Percentiles rank a stretch among this genome's conserved stretches.
phyloP scores from a whole-genome alignment of 2,888 invertebrate genomes.

The Spodoptera picta region DNA sequence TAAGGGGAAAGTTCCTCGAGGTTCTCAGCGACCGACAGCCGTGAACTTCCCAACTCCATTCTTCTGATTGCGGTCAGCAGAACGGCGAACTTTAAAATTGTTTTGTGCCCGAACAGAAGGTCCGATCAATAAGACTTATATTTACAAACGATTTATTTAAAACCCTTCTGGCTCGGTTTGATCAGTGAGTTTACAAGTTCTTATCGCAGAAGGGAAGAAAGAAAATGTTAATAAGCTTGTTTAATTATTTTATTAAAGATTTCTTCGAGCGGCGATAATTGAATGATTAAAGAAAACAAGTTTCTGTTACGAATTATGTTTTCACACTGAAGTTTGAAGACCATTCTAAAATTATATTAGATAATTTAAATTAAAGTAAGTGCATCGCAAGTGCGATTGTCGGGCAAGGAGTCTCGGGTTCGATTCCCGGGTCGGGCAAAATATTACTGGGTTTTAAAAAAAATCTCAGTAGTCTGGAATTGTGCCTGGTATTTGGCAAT shows the following conservation, averaged over 20 bases:
- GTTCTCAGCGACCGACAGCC: conserved; percentile 35
- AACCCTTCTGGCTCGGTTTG: conserved; percentile 30
- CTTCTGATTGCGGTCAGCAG: conserved; percentile 54
- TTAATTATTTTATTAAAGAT: conserved; percentile 47
- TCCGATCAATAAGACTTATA: conserved; percentile 48
- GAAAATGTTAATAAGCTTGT: conserved; percentile 38
- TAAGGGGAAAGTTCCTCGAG: conserved; percentile 45
- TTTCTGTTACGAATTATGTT: conserved; percentile 5
- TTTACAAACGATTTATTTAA: conserved; percentile 42
- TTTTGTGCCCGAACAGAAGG: conserved; percentile 31
- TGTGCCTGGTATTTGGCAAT: too few relatives aligned
- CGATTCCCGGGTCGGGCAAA: too few relatives aligned
- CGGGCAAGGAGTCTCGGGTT: too few relatives aligned
- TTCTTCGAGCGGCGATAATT: conserved; percentile 44
- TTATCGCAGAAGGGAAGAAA: conserved; percentile 26
- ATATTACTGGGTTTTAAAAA: too few relatives aligned
- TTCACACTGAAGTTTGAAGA: conserved; percentile 14
- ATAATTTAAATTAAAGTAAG: too few relatives aligned
- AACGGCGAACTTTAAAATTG: conserved; percentile 54
- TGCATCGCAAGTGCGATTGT: too few relatives aligned
- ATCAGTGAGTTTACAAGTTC: conserved; percentile 38
- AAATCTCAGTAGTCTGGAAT: too few relatives aligned
- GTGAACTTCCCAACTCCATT: conserved; percentile 53
- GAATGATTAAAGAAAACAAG: conserved; percentile 19
- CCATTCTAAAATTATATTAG: not conserved